Evolutionary conservation across 2,888 invertebrate species (phyloP).

Genomic region (Limnephilus marmoratus): DNA sequence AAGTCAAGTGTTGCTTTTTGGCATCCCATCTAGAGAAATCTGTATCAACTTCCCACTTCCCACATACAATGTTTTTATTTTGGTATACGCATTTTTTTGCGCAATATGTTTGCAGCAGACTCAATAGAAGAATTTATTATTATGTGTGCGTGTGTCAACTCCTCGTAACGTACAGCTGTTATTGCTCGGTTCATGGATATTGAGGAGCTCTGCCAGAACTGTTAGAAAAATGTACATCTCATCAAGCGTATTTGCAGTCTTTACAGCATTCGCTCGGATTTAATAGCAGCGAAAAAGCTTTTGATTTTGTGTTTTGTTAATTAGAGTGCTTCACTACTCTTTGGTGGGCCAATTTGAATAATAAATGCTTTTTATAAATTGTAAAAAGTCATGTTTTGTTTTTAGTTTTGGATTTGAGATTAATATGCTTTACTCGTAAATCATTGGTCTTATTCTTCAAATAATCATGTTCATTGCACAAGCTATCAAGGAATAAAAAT

Average conservation of each 20-base stretch:
- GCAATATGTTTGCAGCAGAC: constrained; percentile 37
- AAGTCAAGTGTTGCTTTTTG: not conserved
- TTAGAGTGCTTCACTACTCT: not conserved
- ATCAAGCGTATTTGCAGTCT: not conserved
- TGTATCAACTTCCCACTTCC: constrained; percentile 14
- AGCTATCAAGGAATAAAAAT: not conserved
- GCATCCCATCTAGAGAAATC: not conserved
- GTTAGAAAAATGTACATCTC: not conserved
- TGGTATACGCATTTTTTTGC: constrained; percentile 34
- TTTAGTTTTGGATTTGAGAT: not conserved
- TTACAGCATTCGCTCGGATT: not conserved
- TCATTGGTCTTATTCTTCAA: not conserved
- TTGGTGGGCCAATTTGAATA: not conserved
- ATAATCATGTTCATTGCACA: not conserved
- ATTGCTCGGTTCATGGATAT: constrained; percentile 7
- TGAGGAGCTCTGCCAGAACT: constrained; percentile 16
- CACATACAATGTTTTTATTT: constrained; percentile 32
- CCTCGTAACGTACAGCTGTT: constrained; percentile 12
- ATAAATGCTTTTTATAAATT: not conserved
- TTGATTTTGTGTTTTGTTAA: not conserved
- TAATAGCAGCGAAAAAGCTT: not conserved
- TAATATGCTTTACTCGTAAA: not conserved
- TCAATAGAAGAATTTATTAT: not conserved
- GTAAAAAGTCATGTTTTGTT: not conserved
- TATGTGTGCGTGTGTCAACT: constrained; percentile 32